phyloP scores from a whole-genome alignment of 2,888 invertebrate species.

The Cheilosia urbana region DNA sequence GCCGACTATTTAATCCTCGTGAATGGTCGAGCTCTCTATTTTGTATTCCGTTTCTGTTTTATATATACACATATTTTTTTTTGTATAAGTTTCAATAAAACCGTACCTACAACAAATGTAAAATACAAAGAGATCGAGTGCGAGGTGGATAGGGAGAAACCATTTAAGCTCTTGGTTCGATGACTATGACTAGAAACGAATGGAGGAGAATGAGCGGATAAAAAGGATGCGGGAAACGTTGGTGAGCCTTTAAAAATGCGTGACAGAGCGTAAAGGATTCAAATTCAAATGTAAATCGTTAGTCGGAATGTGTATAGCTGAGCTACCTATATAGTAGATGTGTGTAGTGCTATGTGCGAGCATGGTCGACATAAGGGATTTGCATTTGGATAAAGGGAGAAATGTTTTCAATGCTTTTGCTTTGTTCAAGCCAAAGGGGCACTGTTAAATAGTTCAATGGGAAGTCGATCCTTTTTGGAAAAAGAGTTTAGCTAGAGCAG shows the following conservation, averaged over 20 bases:
- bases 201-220: constrained; percentile 32
- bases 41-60: constrained; percentile 19
- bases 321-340: background rate
- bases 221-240: constrained; percentile 39
- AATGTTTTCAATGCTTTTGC: constrained; percentile 25
- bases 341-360: constrained; percentile 1
- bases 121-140: constrained; percentile 23
- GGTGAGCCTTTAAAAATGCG: constrained; percentile 61
- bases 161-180: constrained; percentile 66
- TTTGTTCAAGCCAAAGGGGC: constrained; percentile 41
- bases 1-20: constrained; percentile 55
- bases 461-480: constrained; percentile 48
- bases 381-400: constrained; percentile 44
- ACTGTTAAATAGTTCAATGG: constrained; percentile 56
- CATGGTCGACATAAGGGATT: constrained; percentile 56
- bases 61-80: background rate
- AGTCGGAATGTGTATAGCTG: background rate
- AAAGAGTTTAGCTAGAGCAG: constrained; percentile 9
- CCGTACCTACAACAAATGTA: constrained; percentile 8
- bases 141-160: constrained; percentile 20
- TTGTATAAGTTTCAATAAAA: constrained; percentile 41
- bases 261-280: constrained; percentile 67
- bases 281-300: constrained; percentile 67
- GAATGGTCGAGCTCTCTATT: constrained; percentile 41
- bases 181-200: constrained; percentile 59